These are phyloP conservation scores for Pentamera pediparva DNA, from an alignment of 53 echinoderm and acorn worm species.

Conservation along the genomic window DNA sequence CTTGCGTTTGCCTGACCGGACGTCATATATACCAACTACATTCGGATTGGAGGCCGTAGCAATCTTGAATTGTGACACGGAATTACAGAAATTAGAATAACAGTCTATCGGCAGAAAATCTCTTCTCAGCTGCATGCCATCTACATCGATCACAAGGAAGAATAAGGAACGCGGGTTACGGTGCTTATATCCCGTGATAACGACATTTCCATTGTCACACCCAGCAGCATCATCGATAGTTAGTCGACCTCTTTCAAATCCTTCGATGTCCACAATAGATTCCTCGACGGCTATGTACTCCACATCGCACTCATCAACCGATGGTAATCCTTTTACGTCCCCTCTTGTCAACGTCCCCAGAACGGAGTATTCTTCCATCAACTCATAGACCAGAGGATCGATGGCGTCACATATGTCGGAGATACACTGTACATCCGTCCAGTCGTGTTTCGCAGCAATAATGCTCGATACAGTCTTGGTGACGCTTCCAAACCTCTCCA, in stretches of 20 bases:
- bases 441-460: constrained; percentile 3
- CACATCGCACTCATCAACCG: no score
- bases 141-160: no score
- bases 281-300: neutral
- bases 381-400: neutral
- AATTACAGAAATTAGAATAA: neutral
- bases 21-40: neutral
- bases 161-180: no score
- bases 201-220: neutral
- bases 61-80: neutral
- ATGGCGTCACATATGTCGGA: neutral
- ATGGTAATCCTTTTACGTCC: no score
- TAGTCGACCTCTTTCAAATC: neutral
- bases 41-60: neutral
- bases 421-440: neutral
- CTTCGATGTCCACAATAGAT: neutral
- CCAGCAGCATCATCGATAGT: neutral
- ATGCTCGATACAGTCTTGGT: neutral
- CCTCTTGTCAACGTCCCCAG: no score
- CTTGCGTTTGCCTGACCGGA: neutral
- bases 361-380: neutral
- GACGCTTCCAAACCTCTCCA: neutral
- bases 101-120: no score
- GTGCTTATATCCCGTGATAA: neutral
- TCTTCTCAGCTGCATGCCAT: no score